These are phyloP conservation scores for Onychostoma macrolepis DNA, from an alignment of 2,113 vertebrate genomes.

Conservation along the genomic window DNA sequence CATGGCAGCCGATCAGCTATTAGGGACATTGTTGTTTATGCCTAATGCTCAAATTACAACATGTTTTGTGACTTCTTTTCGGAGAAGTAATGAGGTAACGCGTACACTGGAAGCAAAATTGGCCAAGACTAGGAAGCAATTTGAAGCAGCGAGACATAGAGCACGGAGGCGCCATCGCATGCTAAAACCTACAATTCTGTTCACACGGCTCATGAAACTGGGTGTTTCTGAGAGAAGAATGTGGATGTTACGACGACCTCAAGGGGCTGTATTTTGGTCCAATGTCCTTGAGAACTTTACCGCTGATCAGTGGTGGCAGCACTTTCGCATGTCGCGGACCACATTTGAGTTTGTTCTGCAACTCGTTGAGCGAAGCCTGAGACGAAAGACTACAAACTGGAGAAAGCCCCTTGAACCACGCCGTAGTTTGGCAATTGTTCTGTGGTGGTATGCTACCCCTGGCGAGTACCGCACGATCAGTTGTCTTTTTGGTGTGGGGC, in stretches of 20 bases:
- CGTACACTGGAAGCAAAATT: background rate
- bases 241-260: background rate
- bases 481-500: background rate
- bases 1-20: background rate
- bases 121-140: background rate
- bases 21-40: no score
- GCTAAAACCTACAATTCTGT: background rate
- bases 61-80: background rate
- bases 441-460: slow-evolving; percentile 34
- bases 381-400: background rate
- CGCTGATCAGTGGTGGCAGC: background rate
- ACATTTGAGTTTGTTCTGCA: slow-evolving; percentile 17
- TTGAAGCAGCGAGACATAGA: background rate
- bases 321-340: slow-evolving; percentile 1
- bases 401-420: slow-evolving; percentile 2
- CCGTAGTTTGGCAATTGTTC: background rate
- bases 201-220: background rate
- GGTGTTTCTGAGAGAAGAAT: background rate
- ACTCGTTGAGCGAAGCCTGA: background rate
- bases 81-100: background rate
- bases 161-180: background rate
- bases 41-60: background rate
- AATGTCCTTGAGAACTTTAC: background rate
- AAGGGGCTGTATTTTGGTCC: background rate
- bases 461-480: background rate